These are phyloP conservation scores for Eristalis pertinax DNA, from an alignment of 2,888 invertebrate species.

Conservation along the genomic window DNA sequence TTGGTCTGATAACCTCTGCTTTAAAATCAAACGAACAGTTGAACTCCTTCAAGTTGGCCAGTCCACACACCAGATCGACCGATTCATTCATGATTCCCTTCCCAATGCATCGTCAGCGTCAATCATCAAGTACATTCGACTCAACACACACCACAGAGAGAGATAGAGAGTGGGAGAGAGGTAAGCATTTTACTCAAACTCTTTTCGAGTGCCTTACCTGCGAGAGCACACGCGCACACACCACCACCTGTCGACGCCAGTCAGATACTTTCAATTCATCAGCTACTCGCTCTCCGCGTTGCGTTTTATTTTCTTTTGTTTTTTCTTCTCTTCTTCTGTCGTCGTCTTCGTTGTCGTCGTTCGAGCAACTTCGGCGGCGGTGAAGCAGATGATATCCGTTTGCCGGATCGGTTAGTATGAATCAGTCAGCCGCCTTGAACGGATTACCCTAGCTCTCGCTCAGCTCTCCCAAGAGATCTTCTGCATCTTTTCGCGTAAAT, in stretches of 20 bases:
- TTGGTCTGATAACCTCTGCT: no score
- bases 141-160: constrained; percentile 1
- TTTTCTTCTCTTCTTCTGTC: background rate
- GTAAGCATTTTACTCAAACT: constrained; percentile 19
- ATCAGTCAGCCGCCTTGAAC: constrained; percentile 64
- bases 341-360: constrained; percentile 11
- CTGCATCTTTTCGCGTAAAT: constrained; percentile 54
- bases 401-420: constrained; percentile 70
- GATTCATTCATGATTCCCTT: constrained; percentile 1
- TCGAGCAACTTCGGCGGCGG: constrained; percentile 37
- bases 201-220: constrained; percentile 18
- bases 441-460: constrained; percentile 47
- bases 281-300: constrained; percentile 37
- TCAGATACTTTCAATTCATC: constrained; percentile 57
- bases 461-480: constrained; percentile 39
- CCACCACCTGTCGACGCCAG: constrained; percentile 36
- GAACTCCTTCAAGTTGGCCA: background rate
- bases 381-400: constrained; percentile 66
- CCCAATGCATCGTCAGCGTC: constrained; percentile 10
- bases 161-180: constrained; percentile 14
- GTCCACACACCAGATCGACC: background rate
- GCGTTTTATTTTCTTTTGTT: constrained; percentile 14
- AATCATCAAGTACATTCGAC: constrained; percentile 17
- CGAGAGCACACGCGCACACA: constrained; percentile 31
- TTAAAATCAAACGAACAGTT: no score